Evolutionary conservation across 2,888 invertebrate species (phyloP), one percentile per base, ranked within the genome.

Genomic region (Spodoptera littoralis): DNA sequence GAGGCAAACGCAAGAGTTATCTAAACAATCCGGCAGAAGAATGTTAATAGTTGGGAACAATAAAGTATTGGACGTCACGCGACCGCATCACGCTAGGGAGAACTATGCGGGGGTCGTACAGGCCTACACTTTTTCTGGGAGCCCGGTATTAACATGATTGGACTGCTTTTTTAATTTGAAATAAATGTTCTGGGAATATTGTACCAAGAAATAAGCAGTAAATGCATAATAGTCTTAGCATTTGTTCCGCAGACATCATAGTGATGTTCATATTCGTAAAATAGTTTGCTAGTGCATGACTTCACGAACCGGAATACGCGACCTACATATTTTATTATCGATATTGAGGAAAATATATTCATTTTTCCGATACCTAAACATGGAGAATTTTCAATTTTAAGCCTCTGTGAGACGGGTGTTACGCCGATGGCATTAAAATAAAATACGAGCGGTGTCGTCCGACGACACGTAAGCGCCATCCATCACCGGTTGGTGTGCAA

Each of bases 301-400:
- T 47, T 36, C 65, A 78, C 65, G 65, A 24, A 1, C 18, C 49
- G 4, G 13, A 48, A 12, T 49, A 64, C 70, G 63, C 44, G 51
- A 58, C 52, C 58, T 70, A 63, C 60, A 79, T 79, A 76, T 68
- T 65, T 73, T 56, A 76, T 65, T 61, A 66, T 56, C 47, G 27
- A 60, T 55, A 54, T 52, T 50, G 46, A 57, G 44, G 60, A 71
- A 73, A 67, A 69, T 70, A 76, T 67, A 73, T 74, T 75, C 75
- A 80, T 84, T 86, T 87, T 89, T 86, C 88, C 88, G 84, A 90
- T 90, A 89, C 84, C 84, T 80, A 81, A 83, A 84, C 85, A 81
- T 83, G 79, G 85, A 88, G 93, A 93, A 93, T 94, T 94, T 94
- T 94, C 94, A 94, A 94, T 94, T 94, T 93, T 91, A 90, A 92